A percentile compares a stretch with the other conserved stretches of the same genome.
These are phyloP conservation scores for Leucoraja erinaceus DNA, from an alignment of 2,113 vertebrate genomes.

Conservation along the genomic window DNA sequence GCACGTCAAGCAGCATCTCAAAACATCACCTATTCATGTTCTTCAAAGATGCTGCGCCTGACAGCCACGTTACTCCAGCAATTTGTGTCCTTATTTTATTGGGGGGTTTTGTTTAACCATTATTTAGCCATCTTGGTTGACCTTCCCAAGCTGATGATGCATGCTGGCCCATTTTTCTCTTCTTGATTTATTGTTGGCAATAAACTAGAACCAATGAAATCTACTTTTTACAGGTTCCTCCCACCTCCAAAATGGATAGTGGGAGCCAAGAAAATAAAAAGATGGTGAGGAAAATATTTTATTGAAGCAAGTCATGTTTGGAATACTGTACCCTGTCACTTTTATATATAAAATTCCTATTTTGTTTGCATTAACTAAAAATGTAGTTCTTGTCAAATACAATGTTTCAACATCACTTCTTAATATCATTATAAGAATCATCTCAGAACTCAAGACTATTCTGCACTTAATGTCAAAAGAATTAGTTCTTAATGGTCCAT, in stretches of 20 bases:
- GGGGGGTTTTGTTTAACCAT: neutral
- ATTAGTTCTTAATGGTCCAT: neutral
- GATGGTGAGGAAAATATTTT: constrained; percentile 8
- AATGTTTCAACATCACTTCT: neutral
- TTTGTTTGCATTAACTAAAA: neutral
- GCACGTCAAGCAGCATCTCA: too few species aligned
- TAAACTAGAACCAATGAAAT: constrained; percentile 1
- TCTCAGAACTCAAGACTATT: neutral
- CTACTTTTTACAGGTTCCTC: neutral
- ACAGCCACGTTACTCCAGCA: too few species aligned
- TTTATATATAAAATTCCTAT: neutral
- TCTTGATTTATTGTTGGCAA: neutral
- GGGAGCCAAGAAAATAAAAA: constrained; percentile 15
- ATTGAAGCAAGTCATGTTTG: neutral
- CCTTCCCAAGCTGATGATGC: neutral
- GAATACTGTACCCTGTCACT: neutral
- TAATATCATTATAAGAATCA: neutral
- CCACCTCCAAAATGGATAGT: neutral
- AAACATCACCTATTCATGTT: too few species aligned
- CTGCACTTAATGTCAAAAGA: neutral
- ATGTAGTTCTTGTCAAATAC: neutral
- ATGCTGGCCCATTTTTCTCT: neutral
- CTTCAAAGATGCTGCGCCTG: too few species aligned
- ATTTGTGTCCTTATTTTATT: too few species aligned
- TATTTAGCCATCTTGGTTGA: neutral